phyloP scores from a whole-genome alignment of 2,888 invertebrate species.

The Aphidoletes aphidimyza region DNA sequence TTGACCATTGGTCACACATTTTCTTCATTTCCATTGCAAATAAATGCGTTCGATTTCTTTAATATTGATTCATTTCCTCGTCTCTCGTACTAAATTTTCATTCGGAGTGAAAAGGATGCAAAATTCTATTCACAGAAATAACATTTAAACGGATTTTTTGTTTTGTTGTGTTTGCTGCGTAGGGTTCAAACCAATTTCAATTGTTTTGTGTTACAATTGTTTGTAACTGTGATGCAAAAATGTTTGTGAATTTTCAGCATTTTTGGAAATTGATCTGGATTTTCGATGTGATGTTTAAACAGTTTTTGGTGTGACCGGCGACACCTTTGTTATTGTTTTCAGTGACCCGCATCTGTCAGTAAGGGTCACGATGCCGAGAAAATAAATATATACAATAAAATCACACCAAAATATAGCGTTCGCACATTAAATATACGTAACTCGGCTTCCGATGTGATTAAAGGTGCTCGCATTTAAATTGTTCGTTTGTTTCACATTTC shows the following conservation, averaged over 20 bases:
- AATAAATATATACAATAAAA: conserved; percentile 20
- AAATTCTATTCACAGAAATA: not conserved
- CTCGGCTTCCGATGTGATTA: not conserved
- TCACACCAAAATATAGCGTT: not conserved
- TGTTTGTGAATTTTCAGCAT: not conserved
- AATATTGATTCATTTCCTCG: not conserved
- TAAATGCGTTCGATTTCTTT: conserved; percentile 45
- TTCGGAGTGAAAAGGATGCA: not conserved
- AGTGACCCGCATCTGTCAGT: conserved; percentile 55
- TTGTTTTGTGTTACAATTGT: not conserved
- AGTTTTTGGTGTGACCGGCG: conserved; percentile 45
- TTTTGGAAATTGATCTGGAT: not conserved
- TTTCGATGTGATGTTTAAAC: not conserved
- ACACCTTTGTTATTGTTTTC: conserved; percentile 55
- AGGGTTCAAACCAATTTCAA: conserved; percentile 9
- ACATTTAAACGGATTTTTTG: conserved; percentile 8
- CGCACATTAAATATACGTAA: not conserved
- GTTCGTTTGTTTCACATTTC: not conserved
- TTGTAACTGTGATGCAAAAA: not conserved
- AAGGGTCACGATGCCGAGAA: conserved; percentile 34
- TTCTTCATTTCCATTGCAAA: conserved; percentile 50
- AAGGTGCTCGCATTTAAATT: not conserved
- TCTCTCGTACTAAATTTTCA: not conserved
- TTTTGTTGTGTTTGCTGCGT: conserved; percentile 10
- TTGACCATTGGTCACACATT: conserved; percentile 55